phyloP scores from a whole-genome alignment of 2,888 invertebrate species.

The Julus scanicus region DNA sequence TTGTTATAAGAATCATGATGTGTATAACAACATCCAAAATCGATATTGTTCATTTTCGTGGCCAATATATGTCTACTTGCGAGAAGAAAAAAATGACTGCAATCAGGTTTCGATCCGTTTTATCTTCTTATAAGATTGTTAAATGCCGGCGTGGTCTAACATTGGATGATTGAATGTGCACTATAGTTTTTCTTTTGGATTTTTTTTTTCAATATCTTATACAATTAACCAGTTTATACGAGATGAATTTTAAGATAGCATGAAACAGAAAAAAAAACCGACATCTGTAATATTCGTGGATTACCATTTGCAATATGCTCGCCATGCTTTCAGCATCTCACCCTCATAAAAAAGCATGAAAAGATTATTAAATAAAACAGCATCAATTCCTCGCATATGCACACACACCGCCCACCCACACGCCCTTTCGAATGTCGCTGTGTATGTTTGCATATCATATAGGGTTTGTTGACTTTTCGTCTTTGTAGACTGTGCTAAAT shows the following conservation, averaged over 20 bases:
- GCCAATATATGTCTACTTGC: slow-evolving; percentile 22
- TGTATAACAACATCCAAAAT: slow-evolving; percentile 47
- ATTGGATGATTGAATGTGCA: background rate
- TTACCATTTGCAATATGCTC: background rate
- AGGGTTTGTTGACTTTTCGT: slow-evolving; percentile 43
- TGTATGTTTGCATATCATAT: slow-evolving; percentile 1
- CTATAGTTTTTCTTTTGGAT: background rate
- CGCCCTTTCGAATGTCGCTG: background rate
- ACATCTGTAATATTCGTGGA: background rate
- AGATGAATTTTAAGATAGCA: background rate
- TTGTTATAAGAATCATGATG: slow-evolving; percentile 47
- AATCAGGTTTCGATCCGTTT: slow-evolving; percentile 47
- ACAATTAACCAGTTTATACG: background rate
- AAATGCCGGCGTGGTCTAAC: slow-evolving; percentile 23
- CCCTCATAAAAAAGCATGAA: slow-evolving; percentile 38
- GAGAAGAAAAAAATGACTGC: slow-evolving; percentile 9
- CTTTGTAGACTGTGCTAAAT: slow-evolving; percentile 31
- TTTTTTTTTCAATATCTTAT: slow-evolving; percentile 23
- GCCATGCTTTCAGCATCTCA: slow-evolving; percentile 31
- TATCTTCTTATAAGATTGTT: slow-evolving; percentile 37
- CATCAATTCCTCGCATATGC: slow-evolving; percentile 39
- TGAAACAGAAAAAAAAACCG: background rate
- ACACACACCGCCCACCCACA: background rate
- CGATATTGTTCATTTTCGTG: slow-evolving; percentile 43
- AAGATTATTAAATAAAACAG: slow-evolving; percentile 45